Percentiles rank a stretch among this genome's conserved stretches.
Conservation (phyloP, 2,113 vertebrate species). For the Pseudonaja textilis region DNA sequence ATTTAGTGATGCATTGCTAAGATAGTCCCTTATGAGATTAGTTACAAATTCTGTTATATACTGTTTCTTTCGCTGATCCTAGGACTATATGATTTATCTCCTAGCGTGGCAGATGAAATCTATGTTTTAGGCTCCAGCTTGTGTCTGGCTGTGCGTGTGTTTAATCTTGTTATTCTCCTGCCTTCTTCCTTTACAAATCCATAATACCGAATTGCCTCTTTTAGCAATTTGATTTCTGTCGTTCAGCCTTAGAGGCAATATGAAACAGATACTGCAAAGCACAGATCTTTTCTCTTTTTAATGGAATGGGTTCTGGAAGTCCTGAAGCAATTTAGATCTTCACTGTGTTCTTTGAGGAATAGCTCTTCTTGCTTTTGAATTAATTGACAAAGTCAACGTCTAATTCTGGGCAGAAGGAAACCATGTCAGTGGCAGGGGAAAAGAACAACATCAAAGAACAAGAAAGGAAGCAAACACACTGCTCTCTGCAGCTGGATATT, state of each 20-base stretch:
- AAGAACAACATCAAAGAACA: conserved; percentile 44
- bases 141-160: background rate
- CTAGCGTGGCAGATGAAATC: background rate
- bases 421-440: conserved; percentile 35
- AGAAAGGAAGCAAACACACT: background rate
- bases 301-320: conserved; percentile 11
- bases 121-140: background rate
- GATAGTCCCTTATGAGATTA: background rate
- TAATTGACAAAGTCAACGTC: conserved; percentile 57
- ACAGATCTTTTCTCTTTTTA: background rate
- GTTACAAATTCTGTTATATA: background rate
- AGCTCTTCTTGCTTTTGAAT: conserved; percentile 42
- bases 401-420: conserved; percentile 9
- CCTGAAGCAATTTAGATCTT: conserved; percentile 39
- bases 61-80: background rate
- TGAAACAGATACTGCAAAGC: conserved; percentile 25
- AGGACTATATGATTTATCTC: background rate
- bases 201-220: background rate
- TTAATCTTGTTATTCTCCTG: background rate
- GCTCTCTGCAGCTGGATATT: conserved; percentile 38
- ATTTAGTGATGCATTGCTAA: background rate
- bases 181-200: background rate
- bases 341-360: background rate
- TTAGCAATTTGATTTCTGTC: background rate
- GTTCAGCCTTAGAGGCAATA: background rate